Base-by-base conservation (phyloP, 2,113 vertebrate genomes). In the Amazona guildingii region DNA sequence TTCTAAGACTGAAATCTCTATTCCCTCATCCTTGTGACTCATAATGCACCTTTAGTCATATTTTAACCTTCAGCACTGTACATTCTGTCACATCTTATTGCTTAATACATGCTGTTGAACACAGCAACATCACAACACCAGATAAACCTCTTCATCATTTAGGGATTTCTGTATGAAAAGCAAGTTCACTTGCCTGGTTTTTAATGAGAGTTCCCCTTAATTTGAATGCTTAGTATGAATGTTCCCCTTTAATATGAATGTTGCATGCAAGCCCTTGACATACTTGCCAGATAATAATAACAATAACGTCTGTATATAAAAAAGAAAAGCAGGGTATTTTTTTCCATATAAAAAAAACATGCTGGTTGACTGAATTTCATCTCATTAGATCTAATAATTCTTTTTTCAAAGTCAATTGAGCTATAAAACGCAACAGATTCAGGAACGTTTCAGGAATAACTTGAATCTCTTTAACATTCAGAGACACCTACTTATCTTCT, bases 1-100 rank as follows among this genome's bases (percentile, higher is more conserved):
- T 96, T n/a, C 79, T 49, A 39, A 41, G 51, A n/a, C 61, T 86
- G 73, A 94, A 93, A 83, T 96, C 79, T 97, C 86, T 94, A 39
- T 91, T 96, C 49, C 49, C 41, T 92, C 84, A 97, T 87, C 92
- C 93, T 96, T 85, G 82, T 96, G 96, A 92, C 79, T 97, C 92
- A 84, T 88, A 94, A 86, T 86, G 62, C 84, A 95, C 93, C 76
- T 95, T 95, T 88, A 96, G 84, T 95, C 81, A 91, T 96, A 79
- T 84, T 94, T 96, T 96, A 92, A 95, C 95, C 92, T 95, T 97
- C 93, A 91, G 48, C 86, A 74, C 48, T 83, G 66, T 73, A 82
- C 62, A 76, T 35, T 59, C 77, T 93, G 76, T 93, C 92, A 92
- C 76, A 84, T 86, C 86, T 94, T 92, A 95, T 63, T 93, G 78